phyloP scores from a whole-genome alignment of 2,113 vertebrate genomes.

The Hassar affinis region DNA sequence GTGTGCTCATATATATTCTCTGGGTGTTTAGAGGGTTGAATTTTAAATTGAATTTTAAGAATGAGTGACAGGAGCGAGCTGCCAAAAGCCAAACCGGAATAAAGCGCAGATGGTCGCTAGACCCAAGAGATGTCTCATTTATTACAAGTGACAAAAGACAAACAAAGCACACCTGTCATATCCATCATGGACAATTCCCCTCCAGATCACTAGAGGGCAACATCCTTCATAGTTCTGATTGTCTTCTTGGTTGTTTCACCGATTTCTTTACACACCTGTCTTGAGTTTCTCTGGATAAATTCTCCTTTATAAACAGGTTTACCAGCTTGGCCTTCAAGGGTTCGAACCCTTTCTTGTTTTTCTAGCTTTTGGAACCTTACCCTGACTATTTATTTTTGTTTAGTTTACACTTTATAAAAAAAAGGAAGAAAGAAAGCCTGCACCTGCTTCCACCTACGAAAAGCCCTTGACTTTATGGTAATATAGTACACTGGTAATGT shows the following conservation, averaged over 20 bases:
- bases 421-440: background rate
- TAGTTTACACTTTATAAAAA: background rate
- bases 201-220: background rate
- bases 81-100: conserved; percentile 30
- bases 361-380: background rate
- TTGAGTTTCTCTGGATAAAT: background rate
- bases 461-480: background rate
- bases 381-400: background rate
- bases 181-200: background rate
- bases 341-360: too few relatives aligned
- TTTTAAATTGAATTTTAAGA: background rate
- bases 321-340: too few relatives aligned
- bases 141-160: conserved; percentile 19
- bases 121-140: conserved; percentile 14
- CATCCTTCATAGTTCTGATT: background rate
- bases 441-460: background rate
- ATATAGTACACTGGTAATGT: background rate
- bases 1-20: background rate
- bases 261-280: background rate
- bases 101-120: conserved; percentile 41
- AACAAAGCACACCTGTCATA: conserved; percentile 3
- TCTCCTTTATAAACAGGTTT: background rate
- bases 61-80: conserved; percentile 2
- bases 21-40: conserved; percentile 23
- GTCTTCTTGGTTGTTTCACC: too few relatives aligned